Evolutionary conservation across 2,113 vertebrate species (phyloP).

Genomic region (Macrotis lagotis): DNA sequence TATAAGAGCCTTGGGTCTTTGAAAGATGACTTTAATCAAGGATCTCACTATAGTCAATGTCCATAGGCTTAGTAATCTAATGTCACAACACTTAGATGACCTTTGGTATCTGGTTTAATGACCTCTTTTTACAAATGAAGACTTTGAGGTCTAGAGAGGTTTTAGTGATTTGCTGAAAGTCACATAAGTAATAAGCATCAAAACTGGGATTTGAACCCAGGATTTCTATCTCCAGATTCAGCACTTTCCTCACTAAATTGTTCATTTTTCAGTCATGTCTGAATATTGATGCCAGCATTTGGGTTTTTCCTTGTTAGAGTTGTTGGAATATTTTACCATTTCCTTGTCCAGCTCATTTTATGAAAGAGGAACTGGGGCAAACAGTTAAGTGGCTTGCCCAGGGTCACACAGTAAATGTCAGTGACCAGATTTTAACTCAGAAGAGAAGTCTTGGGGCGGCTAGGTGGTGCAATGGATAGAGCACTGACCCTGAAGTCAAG

Average conservation of each 20-base stretch:
- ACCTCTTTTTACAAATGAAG: background rate
- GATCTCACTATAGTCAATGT: background rate
- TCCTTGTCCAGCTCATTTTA: background rate
- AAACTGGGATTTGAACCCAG: background rate
- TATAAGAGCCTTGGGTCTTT: background rate
- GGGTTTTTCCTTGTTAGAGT: background rate
- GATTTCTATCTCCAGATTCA: background rate
- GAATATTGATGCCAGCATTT: background rate
- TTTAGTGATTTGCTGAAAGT: background rate
- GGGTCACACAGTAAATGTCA: background rate
- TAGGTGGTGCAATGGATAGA: no score
- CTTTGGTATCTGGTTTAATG: background rate
- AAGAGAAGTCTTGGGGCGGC: no score
- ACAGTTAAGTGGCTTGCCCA: background rate
- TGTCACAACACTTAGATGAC: background rate
- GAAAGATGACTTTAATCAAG: background rate
- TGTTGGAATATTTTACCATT: background rate
- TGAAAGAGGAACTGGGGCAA: background rate
- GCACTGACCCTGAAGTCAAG: no score
- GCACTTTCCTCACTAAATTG: background rate
- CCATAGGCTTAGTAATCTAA: background rate
- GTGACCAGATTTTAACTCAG: background rate
- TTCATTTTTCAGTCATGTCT: background rate
- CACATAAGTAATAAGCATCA: background rate
- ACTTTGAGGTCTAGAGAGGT: background rate